Conservation (phyloP, 2,888 invertebrate species). For the Hyalella azteca region DNA sequence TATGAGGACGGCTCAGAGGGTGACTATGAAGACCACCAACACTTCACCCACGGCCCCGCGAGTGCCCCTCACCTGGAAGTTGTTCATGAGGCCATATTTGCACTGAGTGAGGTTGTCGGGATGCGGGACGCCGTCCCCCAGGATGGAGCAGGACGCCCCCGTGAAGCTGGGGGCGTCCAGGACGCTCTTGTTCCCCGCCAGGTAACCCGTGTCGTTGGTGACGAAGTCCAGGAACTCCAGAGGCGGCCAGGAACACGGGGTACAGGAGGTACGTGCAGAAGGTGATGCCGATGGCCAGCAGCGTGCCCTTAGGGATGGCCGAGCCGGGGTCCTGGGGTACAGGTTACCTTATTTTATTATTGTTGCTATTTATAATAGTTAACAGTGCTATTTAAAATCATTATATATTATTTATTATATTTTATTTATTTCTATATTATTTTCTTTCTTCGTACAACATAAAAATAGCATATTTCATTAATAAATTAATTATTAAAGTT, state of each 20-base stretch:
- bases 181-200: neutral
- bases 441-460: too few species aligned
- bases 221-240: constrained; percentile 61
- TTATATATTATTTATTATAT: too few species aligned
- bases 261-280: constrained; percentile 85
- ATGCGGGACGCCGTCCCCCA: neutral
- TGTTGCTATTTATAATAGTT: too few species aligned
- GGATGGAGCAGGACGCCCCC: constrained; percentile 39
- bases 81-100: constrained; percentile 76
- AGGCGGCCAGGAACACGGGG: constrained; percentile 75
- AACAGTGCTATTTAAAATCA: too few species aligned
- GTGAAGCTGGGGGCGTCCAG: constrained; percentile 47
- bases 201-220: neutral
- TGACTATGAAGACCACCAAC: too few species aligned
- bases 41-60: too few species aligned
- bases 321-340: constrained; percentile 84
- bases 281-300: constrained; percentile 86
- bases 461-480: too few species aligned
- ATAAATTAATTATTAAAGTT: too few species aligned
- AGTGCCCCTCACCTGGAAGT: constrained; percentile 71
- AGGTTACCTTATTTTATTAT: too few species aligned
- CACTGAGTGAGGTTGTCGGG: constrained; percentile 65
- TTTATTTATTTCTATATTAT: too few species aligned
- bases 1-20: too few species aligned
- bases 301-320: constrained; percentile 88